Evolutionary conservation across 2,797 vertebrate species (phyloP), one percentile per base, ranked within the genome.

Genomic region (Tiaroga cobitis): DNA sequence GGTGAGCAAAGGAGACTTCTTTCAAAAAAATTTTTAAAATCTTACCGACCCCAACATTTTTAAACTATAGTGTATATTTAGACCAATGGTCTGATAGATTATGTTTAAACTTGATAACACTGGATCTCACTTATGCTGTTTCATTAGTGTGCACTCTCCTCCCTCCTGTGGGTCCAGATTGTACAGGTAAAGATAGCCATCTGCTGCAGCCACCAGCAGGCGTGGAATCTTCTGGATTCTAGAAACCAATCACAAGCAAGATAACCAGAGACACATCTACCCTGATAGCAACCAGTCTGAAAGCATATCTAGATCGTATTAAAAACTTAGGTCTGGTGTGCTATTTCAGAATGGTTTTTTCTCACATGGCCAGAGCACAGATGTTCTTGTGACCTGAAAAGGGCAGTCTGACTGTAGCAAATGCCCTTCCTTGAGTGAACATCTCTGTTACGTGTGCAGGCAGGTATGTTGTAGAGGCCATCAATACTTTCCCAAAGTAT

Each of bases 351-450:
- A 37, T 3, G 34, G 3, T 68, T 46, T 46, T 3, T 73, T 95
- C 97, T 98, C 92, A 99, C 98, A 97, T 96, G 91, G 97, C 96
- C 87, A 99, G 95, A 0, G 97, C 95, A 79, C 98, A 99, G 95
- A 99, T 98, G 93, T 99, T 99, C 93, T 99, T 99, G 92, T 99
- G 97, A 80, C 97, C 97, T 0, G 97, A 99, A 95, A 99, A 99
- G 0, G 98, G 98, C 93, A 99, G 95, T 74, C 98, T 96, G 49
- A 99, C 97, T 0, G 98, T 99, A 78, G 98, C 98, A 39, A 99
- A 99, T 87, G 98, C 98, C 91, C 98, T 94, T 2, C 98, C 98
- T 93, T 99, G 98, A 87, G 97, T 98, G 94, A 99, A 99, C 98
- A 99, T 99, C 90, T 99, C 98, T 0, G 98, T 98, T 56, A 99